Evolutionary conservation across 2,888 invertebrate genomes (phyloP), one percentile per base, ranked within the genome.

Genomic region (Stenotaenia linearis): DNA sequence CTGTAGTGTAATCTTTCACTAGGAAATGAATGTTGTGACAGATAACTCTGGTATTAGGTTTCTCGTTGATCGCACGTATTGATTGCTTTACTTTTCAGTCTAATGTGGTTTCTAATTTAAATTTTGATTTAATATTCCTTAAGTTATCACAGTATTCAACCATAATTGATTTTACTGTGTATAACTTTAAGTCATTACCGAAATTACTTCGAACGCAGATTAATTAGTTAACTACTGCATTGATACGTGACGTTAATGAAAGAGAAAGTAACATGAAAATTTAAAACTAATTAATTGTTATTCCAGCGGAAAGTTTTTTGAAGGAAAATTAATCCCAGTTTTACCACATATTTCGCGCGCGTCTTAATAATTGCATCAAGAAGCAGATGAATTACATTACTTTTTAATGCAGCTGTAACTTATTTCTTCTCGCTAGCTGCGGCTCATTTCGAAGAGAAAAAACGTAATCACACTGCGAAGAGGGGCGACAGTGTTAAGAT

Each of bases 381-480:
- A n/a, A n/a, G n/a, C n/a, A n/a, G n/a, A n/a, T n/a, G n/a, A n/a
- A 45, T 45, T 45, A 45, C 45, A 32, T 32, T 6, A 45, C 45
- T 12, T 45, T 45, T 74, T 75, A 15, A 18, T 6, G 1, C 12
- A 28, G 25, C 5, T 75, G 4, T 23, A 12, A 10, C 10, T 32
- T 32, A 4, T 76, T 76, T 76, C 1, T 18, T 37, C 5, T 45
- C 28, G n/a, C 9, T 37, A 80, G 80, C 80, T 12, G 74, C 79
- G 18, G 80, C 77, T n/a, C 75, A 77, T 32, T 80, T 80, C 30
- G 79, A 79, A 18, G 74, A 80, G 28, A 80, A 80, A 37, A 23
- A 30, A n/a, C 78, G 56, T 32, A 80, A 80, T 50, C 37, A 80
- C 32, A 80, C 80, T 3, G 76, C 78, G 1, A 79, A 78, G 21